Evolutionary conservation across 1,140 invertebrate species (phyloP), one percentile per base, ranked within the genome.

Genomic region (Caenorhabditis inopinata): DNA sequence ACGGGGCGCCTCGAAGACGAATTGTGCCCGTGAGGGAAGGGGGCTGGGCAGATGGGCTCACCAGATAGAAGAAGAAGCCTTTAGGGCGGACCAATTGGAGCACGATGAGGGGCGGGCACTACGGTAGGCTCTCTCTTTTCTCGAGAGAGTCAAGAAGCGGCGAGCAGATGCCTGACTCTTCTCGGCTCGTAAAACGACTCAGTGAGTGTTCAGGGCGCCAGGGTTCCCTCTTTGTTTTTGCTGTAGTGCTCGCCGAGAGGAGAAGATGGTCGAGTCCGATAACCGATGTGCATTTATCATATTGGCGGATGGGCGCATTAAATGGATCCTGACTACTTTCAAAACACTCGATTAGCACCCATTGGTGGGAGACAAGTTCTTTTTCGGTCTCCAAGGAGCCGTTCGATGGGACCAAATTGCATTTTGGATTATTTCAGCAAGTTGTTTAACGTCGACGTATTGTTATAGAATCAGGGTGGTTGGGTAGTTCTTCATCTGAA

Each of bases 11-110:
- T 68, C 32, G 58, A 68, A 68, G 58, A 68, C 58, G 58, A 68
- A 68, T 68, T 68, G 58, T 68, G 58, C 58, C 58, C 58, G 58
- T 68, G 58, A 68, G 58, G 38, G n/a, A n/a, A 25, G 27, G 51
- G 27, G 58, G 58, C 14, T 18, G 32, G 32, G 32, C 58, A 68
- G 58, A 68, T 68, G 58, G 58, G 32, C 38, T 42, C 32, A 21
- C n/a, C 2, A 68, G 58, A 68, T 68, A 68, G 6, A 14, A 21
- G n/a, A 18, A 9, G 29, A 7, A 7, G 38, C 38, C 38, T 7
- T 14, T 42, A 9, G n/a, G 16, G 7, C 29, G 27, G 7, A 16
- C 58, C 58, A 42, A 68, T 68, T 68, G 58, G 32, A 29, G 25
- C 35, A 42, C 38, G 14, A 42, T n/a, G 14, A 42, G 29, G 58